Evolutionary conservation across 2,888 invertebrate species (phyloP).

Genomic region (Heterodera filipjevi): DNA sequence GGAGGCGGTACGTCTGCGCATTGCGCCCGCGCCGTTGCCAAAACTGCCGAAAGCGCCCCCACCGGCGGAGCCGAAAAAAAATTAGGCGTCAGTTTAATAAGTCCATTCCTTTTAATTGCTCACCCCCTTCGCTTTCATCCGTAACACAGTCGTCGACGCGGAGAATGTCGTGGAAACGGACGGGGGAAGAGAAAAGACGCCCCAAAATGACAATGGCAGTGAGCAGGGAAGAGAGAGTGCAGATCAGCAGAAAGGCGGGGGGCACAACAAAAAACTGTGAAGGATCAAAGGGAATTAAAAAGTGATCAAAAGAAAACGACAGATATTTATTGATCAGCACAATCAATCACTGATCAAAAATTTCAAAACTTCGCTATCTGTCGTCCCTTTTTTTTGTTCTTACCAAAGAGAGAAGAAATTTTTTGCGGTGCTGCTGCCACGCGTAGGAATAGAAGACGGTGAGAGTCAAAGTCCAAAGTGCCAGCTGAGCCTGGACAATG

Average conservation of each 20-base stretch:
- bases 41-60: slow-evolving; percentile 4
- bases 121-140: slow-evolving; percentile 25
- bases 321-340: background rate
- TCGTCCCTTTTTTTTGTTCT: too few species aligned
- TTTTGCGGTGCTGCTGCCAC: slow-evolving; percentile 63
- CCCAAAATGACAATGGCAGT: slow-evolving; percentile 57
- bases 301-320: background rate
- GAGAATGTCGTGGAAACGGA: slow-evolving; percentile 44
- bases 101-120: background rate
- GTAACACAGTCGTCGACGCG: slow-evolving; percentile 20
- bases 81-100: background rate
- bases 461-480: slow-evolving; percentile 59
- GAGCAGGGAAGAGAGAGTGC: slow-evolving; percentile 55
- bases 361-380: too few species aligned
- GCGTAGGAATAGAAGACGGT: slow-evolving; percentile 61
- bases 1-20: slow-evolving; percentile 20
- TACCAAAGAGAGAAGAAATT: slow-evolving; percentile 60
- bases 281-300: background rate
- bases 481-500: slow-evolving; percentile 57
- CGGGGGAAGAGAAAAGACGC: slow-evolving; percentile 43
- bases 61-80: background rate
- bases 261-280: slow-evolving; percentile 61
- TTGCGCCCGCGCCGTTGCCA: slow-evolving; percentile 4
- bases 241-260: slow-evolving; percentile 54
- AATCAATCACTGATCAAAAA: background rate